Percentiles rank a stretch among this genome's conserved stretches.
These are phyloP conservation scores for Paedocypris sp. DNA, from an alignment of 2,113 vertebrate species.

Conservation along the genomic window DNA sequence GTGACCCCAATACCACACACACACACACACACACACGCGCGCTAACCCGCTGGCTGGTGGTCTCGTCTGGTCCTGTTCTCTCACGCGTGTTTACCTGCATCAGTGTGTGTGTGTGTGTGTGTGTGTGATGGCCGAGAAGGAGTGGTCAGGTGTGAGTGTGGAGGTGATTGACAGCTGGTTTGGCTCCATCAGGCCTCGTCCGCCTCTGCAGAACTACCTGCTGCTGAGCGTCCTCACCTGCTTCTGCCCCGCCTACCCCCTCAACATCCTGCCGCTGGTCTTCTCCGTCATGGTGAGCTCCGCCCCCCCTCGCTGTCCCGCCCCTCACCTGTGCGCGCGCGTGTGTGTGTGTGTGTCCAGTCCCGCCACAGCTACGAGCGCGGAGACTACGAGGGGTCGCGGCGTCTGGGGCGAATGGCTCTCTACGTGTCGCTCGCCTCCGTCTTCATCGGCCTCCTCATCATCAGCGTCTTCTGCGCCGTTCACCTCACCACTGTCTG, in stretches of 20 bases:
- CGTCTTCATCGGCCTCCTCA: slow-evolving; percentile 74
- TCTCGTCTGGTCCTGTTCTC: too few species aligned
- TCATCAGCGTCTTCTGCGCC: slow-evolving; percentile 63
- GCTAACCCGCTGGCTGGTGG: too few species aligned
- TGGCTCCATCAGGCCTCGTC: slow-evolving; percentile 43
- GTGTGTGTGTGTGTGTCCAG: slow-evolving; percentile 39
- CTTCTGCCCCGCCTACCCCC: slow-evolving; percentile 74
- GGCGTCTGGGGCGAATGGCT: slow-evolving; percentile 67
- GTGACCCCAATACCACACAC: slow-evolving; percentile 13
- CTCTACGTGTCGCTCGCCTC: slow-evolving; percentile 72
- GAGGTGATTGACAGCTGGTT: slow-evolving; percentile 47
- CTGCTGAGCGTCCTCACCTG: slow-evolving; percentile 72
- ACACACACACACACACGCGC: not conserved
- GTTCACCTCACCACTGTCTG: slow-evolving; percentile 77
- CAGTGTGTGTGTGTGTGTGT: not conserved
- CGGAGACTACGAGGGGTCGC: slow-evolving; percentile 71
- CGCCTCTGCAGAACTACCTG: slow-evolving; percentile 62
- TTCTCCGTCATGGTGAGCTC: slow-evolving; percentile 74
- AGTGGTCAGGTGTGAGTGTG: slow-evolving; percentile 55
- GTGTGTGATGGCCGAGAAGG: not conserved
- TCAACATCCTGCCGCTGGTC: slow-evolving; percentile 76
- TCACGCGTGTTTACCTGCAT: not conserved
- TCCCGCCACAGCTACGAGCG: slow-evolving; percentile 74
- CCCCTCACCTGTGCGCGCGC: not conserved
- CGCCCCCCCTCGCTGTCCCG: too few species aligned